Conservation (phyloP, 2,113 vertebrate genomes). For the Psilopsiagon aymara region DNA sequence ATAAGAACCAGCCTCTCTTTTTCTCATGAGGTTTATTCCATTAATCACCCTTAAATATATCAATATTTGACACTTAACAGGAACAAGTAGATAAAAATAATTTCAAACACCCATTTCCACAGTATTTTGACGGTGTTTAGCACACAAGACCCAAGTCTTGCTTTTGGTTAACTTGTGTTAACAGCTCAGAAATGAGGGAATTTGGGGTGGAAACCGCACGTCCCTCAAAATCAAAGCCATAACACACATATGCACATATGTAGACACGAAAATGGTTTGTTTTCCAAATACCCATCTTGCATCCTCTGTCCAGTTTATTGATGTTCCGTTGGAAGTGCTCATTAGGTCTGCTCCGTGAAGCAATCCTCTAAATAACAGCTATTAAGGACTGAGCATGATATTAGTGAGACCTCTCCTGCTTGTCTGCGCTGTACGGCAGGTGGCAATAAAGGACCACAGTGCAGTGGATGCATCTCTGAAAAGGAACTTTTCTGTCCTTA, state of each 20-base stretch:
- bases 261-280: background rate
- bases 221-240: background rate
- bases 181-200: background rate
- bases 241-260: background rate
- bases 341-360: background rate
- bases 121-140: background rate
- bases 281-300: background rate
- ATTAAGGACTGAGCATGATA: background rate
- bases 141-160: background rate
- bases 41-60: background rate
- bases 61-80: background rate
- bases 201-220: background rate
- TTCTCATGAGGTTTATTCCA: conserved; percentile 28
- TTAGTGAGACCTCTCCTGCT: background rate
- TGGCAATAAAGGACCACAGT: conserved; percentile 20
- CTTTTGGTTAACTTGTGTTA: background rate
- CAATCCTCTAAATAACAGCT: background rate
- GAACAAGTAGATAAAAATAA: background rate
- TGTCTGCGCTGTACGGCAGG: conserved; percentile 16
- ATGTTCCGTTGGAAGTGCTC: background rate
- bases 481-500: background rate
- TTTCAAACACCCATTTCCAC: background rate
- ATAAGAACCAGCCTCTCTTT: background rate
- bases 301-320: background rate
- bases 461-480: background rate